These are phyloP conservation scores for Torymus tubicola DNA, from an alignment of 2,888 invertebrate species.

Conservation along the genomic window DNA sequence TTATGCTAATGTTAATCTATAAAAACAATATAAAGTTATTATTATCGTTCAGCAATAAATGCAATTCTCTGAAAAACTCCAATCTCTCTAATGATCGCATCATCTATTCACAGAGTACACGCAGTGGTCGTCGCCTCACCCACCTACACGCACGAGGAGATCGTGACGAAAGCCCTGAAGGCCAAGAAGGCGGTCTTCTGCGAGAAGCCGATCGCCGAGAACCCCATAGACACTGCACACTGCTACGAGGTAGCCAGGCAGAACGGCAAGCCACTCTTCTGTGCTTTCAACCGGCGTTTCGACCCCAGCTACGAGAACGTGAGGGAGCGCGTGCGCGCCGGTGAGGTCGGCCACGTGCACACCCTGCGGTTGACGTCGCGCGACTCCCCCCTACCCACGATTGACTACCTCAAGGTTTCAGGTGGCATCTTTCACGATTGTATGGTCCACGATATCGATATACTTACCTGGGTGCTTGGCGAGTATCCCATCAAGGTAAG, in stretches of 20 bases:
- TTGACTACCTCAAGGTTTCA: constrained; percentile 81
- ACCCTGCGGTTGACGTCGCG: constrained; percentile 81
- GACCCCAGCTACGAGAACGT: constrained; percentile 80
- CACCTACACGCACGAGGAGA: constrained; percentile 80
- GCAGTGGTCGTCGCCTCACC: constrained; percentile 80
- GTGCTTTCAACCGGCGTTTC: constrained; percentile 84
- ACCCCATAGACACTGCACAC: constrained; percentile 77
- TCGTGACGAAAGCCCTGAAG: constrained; percentile 78
- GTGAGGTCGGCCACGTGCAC: constrained; percentile 81
- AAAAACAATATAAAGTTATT: too few species aligned
- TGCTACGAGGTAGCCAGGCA: constrained; percentile 81
- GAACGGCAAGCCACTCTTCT: constrained; percentile 79
- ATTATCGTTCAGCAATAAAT: too few species aligned
- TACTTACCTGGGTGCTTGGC: constrained; percentile 81
- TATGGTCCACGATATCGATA: constrained; percentile 83
- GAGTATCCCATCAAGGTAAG: constrained; percentile 81
- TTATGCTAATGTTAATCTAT: too few species aligned
- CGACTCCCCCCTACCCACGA: constrained; percentile 82
- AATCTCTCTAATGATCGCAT: too few species aligned
- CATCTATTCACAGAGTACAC: constrained; percentile 73
- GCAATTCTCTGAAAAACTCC: too few species aligned
- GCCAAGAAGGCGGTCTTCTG: constrained; percentile 82
- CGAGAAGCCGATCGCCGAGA: constrained; percentile 83
- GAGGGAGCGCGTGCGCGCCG: constrained; percentile 77
- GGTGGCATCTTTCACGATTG: constrained; percentile 85